Conservation (phyloP, 2,797 vertebrate genomes). For the Rhincodon typus region DNA sequence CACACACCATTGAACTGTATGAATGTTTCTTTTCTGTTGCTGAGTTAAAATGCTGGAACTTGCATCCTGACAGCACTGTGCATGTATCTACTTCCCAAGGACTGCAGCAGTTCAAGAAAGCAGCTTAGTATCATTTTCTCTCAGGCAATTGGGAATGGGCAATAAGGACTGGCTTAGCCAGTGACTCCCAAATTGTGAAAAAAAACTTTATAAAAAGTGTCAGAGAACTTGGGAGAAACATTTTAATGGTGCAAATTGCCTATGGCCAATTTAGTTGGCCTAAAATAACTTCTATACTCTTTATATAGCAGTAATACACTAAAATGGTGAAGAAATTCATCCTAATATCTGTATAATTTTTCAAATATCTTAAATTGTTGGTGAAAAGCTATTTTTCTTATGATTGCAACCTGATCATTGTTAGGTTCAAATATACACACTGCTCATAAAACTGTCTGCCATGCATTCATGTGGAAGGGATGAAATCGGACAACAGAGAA, state of each 20-base stretch:
- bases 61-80: too few species aligned
- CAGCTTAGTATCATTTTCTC: too few species aligned
- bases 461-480: constrained; percentile 50
- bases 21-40: too few species aligned
- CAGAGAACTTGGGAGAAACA: background rate
- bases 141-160: too few species aligned
- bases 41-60: too few species aligned
- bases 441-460: constrained; percentile 40
- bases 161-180: too few species aligned
- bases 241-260: background rate
- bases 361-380: background rate
- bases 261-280: background rate
- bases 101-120: too few species aligned
- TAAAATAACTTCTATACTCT: background rate
- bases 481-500: constrained; percentile 55
- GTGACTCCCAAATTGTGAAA: too few species aligned
- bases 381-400: background rate
- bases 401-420: background rate
- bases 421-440: constrained; percentile 44
- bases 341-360: background rate
- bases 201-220: background rate
- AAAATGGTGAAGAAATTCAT: background rate
- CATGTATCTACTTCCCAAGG: too few species aligned
- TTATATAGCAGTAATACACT: background rate
- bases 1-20: too few species aligned